Percentiles rank a stretch among this genome's conserved stretches.
Conservation (phyloP, 92 coral and sea anemone species). For the Siderastrea radians region DNA sequence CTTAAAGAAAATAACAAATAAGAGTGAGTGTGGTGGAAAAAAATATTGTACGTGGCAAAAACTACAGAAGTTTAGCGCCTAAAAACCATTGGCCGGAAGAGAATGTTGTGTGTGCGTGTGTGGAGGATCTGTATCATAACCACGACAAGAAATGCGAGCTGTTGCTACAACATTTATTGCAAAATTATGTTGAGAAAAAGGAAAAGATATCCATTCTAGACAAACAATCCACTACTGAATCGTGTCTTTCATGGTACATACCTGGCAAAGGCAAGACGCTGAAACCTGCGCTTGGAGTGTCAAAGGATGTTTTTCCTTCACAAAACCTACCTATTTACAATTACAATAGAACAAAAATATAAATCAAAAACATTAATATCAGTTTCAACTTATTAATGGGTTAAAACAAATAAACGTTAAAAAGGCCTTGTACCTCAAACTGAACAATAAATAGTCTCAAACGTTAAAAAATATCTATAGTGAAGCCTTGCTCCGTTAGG, state of each 20-base stretch:
- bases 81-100: too few relatives aligned
- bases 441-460: not conserved
- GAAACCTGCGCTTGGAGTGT: too few relatives aligned
- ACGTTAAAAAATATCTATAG: not conserved
- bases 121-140: not conserved
- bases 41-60: too few relatives aligned
- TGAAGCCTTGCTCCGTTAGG: conserved; percentile 12
- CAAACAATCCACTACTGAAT: not conserved
- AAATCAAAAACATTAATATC: too few relatives aligned
- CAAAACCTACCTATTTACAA: too few relatives aligned
- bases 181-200: not conserved
- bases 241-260: not conserved
- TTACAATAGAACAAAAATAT: too few relatives aligned
- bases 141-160: not conserved
- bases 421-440: not conserved
- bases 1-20: too few relatives aligned
- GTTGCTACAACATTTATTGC: conserved; percentile 7
- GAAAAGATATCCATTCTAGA: not conserved
- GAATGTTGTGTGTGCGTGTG: not conserved
- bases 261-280: too few relatives aligned
- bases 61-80: too few relatives aligned
- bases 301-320: not conserved
- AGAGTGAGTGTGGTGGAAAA: too few relatives aligned
- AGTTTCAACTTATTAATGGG: not conserved
- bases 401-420: not conserved